Evolutionary conservation across 2,888 invertebrate genomes (phyloP), one percentile per base, ranked within the genome.

Genomic region (Xylocampa areola): DNA sequence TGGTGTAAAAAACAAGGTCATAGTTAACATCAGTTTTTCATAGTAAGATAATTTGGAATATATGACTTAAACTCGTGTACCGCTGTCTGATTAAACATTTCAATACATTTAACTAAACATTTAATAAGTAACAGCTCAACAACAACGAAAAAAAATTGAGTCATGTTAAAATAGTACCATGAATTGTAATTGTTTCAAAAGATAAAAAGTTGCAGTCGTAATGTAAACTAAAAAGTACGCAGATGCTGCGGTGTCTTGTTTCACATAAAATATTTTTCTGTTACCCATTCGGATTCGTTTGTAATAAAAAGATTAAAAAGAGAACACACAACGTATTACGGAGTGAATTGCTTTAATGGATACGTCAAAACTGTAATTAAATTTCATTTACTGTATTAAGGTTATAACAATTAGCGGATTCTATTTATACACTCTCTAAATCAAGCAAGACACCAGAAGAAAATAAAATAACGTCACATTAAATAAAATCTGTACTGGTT

Each of bases 211-310:
- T 55, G 33, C 44, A 52, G 41, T 30, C 16, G 43, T 57, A 69
- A 71, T 55, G 39, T 53, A 25, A 60, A 53, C 59, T 43, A 65
- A 50, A 68, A 61, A 66, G 48, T 51, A 53, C 10, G 50, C 63
- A 67, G 41, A 69, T 64, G 66, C 55, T 62, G 59, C 51, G 49
- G 74, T 67, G 48, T 74, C 53, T 48, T 47, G 62, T 76, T 66
- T 43, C 66, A 60, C 32, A 60, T 58, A 53, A 63, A 60, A 39
- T 32, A 13, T 30, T 57, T 63, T 59, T 36, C 47, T 48, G 44
- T 59, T 54, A 25, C 51, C 29, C 43, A 52, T 57, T 63, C 47
- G 57, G 33, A 57, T 51, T 39, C 14, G 32, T 43, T 51, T 47
- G 55, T 47, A 50, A 35, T 45, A 21, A n/a, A 40, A 63, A 65